Percentiles rank a stretch among this genome's conserved stretches.
Evolutionary conservation across 30 jellyfish, hydroid and myxozoan genomes (phyloP).

Genomic region (Pseudorhiza aurosa): DNA sequence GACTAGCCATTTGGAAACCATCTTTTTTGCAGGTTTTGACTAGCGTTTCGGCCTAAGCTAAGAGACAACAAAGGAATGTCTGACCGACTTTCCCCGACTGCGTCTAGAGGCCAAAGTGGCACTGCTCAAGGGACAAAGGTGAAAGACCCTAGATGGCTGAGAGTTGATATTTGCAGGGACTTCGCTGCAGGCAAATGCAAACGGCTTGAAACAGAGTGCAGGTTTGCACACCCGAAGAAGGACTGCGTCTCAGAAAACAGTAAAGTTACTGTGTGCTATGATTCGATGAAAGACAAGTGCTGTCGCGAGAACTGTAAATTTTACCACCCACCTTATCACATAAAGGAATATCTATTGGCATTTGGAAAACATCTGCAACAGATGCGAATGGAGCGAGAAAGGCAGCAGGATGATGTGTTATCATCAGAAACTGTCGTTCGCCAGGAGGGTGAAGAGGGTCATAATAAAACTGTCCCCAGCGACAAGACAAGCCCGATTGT

Average conservation of each 20-base stretch:
- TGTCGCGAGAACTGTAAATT: conserved; percentile 58
- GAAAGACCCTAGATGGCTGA: conserved; percentile 68
- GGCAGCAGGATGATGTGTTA: background rate
- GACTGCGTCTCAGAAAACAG: conserved; percentile 40
- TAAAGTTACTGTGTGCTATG: conserved; percentile 67
- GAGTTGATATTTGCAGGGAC: conserved; percentile 67
- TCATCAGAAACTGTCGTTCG: background rate
- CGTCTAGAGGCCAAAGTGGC: background rate
- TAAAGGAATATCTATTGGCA: conserved; percentile 43
- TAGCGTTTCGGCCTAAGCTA: background rate
- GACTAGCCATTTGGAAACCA: too few species aligned
- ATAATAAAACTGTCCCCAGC: background rate
- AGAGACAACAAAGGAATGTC: background rate
- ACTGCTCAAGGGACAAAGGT: conserved; percentile 31
- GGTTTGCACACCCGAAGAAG: conserved; percentile 65
- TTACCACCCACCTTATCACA: conserved; percentile 67
- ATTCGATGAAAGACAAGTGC: conserved; percentile 69
- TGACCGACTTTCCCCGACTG: background rate
- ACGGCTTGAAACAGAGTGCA: conserved; percentile 34
- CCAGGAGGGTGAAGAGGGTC: background rate
- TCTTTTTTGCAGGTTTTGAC: too few species aligned
- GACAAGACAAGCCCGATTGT: background rate
- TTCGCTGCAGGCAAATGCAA: conserved; percentile 49
- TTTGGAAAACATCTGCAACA: conserved; percentile 59
- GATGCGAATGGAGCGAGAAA: conserved; percentile 17